Base-by-base conservation (phyloP, 2,797 vertebrate genomes). In the Siniperca undulata region DNA sequence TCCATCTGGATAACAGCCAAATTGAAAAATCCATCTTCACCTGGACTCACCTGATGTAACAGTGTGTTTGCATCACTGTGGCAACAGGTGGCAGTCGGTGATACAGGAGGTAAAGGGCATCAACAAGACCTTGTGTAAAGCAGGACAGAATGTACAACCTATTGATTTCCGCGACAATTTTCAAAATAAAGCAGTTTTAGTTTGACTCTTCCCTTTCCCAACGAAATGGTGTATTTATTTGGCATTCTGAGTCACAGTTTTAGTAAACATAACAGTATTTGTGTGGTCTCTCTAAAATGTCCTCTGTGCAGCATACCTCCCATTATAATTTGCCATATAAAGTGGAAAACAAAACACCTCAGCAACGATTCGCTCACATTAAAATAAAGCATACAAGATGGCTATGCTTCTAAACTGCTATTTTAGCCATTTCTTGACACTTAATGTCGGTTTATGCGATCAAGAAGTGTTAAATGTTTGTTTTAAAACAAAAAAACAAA, bases 71-170 rank as follows among this genome's bases (percentile, higher is more conserved):
- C 78, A 17, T 86, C 80, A 78, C 59, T 36, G 36, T 66, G 67
- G 66, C 81, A 87, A 85, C 90, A 87, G 85, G 83, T 84, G 74
- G 68, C 80, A 53, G 74, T 79, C 52, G 16, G 70, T 50, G 59
- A 78, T 20, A 12, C 56, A 48, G 38, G 5, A 64, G 38, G 56
- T 42, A 38, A 9, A 14, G 20, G 14, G 30, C 48, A 80, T 65
- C 60, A 44, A 38, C 1, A 40, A 30, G 30, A 77, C 3, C 48
- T 1, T 13, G 0, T 34, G 61, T 61, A 14, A 89, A 74, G 36
- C 0, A 0, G 0, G 0, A 0, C n/a, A 5, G 0, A 0, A 4
- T 2, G 7, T 0, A 38, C 6, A 34, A 7, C 2, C 9, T 2
- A 5, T 0, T 13, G 0, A 42, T 27, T 88, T 85, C 80, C 76